Percentiles rank a stretch among this genome's conserved stretches.
Conservation (phyloP, 2,888 invertebrate species). For the Trachelus stipa region DNA sequence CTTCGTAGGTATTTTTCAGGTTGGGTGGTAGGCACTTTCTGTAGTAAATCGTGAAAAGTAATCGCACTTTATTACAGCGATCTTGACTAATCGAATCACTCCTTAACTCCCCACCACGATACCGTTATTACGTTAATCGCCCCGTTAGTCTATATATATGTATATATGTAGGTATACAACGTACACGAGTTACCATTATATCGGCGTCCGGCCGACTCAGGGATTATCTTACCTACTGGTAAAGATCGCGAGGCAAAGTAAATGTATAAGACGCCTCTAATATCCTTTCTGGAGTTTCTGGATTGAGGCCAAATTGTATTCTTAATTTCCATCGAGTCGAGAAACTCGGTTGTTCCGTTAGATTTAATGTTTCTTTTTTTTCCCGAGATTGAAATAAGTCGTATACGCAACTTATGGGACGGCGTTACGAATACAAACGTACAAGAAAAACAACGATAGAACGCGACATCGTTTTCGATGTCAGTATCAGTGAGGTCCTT, state of each 20-base stretch:
- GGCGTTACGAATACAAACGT: neutral
- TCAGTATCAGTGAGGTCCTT: neutral
- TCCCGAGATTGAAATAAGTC: neutral
- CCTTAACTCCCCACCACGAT: neutral
- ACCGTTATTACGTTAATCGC: neutral
- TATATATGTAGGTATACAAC: neutral
- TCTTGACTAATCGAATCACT: neutral
- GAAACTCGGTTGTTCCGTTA: neutral
- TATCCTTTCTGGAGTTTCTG: slow-evolving; percentile 17
- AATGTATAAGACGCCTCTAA: neutral
- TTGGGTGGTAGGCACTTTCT: neutral
- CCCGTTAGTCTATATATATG: neutral
- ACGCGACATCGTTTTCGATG: neutral
- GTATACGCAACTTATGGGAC: neutral
- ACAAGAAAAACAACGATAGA: slow-evolving; percentile 1
- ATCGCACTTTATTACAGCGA: neutral
- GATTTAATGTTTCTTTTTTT: neutral
- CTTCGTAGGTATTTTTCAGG: neutral
- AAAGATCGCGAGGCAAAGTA: neutral
- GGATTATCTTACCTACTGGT: neutral
- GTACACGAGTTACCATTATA: neutral
- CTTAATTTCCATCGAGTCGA: slow-evolving; percentile 21
- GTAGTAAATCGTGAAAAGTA: neutral
- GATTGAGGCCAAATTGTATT: slow-evolving; percentile 29
- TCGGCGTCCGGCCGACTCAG: neutral